A percentile compares a stretch with the other conserved stretches of the same genome.
phyloP scores from a whole-genome alignment of 2,888 invertebrate species.

The Sarcophaga carnaria region DNA sequence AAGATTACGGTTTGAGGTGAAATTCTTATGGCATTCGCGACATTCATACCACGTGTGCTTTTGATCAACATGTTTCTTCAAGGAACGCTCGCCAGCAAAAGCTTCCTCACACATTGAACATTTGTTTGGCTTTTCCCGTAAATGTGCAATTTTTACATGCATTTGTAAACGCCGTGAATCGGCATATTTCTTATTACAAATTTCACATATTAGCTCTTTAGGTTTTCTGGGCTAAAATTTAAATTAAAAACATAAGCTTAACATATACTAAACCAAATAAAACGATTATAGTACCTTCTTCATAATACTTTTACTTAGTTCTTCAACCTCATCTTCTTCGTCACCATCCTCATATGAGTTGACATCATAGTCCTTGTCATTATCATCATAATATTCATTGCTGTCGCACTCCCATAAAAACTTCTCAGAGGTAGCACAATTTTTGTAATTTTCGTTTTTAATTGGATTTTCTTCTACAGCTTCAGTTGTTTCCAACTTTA shows the following conservation, averaged over 20 bases:
- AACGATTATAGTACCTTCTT: neutral
- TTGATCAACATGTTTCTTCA: slow-evolving; percentile 25
- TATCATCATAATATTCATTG: slow-evolving; percentile 1
- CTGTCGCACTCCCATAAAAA: neutral
- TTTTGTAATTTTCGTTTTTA: neutral
- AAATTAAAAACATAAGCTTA: neutral
- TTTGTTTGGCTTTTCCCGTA: slow-evolving; percentile 33
- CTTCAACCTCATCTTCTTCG: neutral
- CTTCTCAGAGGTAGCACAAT: neutral
- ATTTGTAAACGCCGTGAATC: slow-evolving; percentile 18
- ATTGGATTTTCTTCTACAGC: neutral
- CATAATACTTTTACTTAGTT: neutral
- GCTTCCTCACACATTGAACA: slow-evolving; percentile 46
- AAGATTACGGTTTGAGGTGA: slow-evolving; percentile 32
- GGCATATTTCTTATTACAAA: slow-evolving; percentile 38
- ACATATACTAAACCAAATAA: neutral
- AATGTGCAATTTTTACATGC: slow-evolving; percentile 39
- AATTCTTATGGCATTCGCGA: slow-evolving; percentile 39
- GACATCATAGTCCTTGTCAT: neutral
- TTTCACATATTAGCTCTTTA: slow-evolving; percentile 24
- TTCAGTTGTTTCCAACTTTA: slow-evolving; percentile 9
- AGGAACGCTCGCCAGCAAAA: slow-evolving; percentile 18
- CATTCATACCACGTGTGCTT: slow-evolving; percentile 49
- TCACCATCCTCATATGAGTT: slow-evolving; percentile 3
- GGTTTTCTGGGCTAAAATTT: neutral